phyloP scores from a whole-genome alignment of 2,888 invertebrate species.

The Sphaerophoria rueppellii region DNA sequence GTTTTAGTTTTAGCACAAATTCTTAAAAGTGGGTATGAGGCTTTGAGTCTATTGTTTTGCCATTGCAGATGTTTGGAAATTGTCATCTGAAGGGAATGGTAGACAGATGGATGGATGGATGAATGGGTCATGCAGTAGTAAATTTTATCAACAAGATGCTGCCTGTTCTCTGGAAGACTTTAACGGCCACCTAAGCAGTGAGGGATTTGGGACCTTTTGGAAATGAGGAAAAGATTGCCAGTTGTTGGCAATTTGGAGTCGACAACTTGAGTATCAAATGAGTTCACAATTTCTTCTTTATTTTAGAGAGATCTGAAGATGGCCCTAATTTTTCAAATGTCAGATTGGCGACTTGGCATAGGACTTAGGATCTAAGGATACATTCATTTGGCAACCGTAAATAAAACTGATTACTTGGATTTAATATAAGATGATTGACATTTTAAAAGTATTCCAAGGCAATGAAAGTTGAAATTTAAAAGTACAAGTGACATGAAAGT shows the following conservation, averaged over 20 bases:
- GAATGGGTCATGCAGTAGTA: constrained; percentile 58
- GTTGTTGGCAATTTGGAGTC: constrained; percentile 6
- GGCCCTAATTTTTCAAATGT: neutral
- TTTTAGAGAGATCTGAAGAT: neutral
- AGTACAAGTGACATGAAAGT: too few relatives aligned
- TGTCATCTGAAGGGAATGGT: neutral
- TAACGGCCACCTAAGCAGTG: neutral
- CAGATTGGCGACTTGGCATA: neutral
- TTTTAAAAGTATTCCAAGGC: neutral
- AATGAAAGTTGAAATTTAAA: too few relatives aligned
- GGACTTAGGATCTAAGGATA: neutral
- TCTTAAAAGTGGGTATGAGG: constrained; percentile 1
- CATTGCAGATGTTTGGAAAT: constrained; percentile 64
- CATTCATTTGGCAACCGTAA: neutral
- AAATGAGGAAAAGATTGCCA: neutral
- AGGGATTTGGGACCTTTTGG: neutral
- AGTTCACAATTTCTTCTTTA: too few relatives aligned
- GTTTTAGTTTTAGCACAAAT: neutral
- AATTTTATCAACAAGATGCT: constrained; percentile 38
- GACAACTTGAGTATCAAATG: neutral
- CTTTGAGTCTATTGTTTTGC: constrained; percentile 60
- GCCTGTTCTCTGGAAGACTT: neutral
- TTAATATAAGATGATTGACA: neutral
- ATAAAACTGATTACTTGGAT: neutral
- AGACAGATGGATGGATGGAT: neutral